Base-by-base conservation (phyloP, 2,113 vertebrate species). In the Saimiri boliviensis region DNA sequence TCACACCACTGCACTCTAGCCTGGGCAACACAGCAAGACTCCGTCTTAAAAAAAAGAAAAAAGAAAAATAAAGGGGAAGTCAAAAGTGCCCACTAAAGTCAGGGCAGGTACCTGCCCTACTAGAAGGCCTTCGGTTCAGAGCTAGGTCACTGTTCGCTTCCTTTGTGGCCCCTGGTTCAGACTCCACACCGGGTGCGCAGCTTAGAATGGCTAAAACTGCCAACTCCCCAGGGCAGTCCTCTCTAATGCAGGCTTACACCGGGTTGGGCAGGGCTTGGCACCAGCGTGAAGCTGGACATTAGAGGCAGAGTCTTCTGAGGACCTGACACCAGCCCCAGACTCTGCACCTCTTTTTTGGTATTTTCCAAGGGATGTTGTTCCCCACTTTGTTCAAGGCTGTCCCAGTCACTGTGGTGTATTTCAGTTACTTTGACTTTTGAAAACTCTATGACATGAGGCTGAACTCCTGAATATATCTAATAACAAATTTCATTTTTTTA, bases 241-340 rank as follows among this genome's bases (percentile, higher is more conserved):
- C 25, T 47, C 56, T 14, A 20, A 58, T 6, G 16, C 4, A 54
- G 35, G 5, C 42, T 60, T 4, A 27, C 32, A 17, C 52, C 32
- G 27, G 23, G 3, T 4, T 42, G 49, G 6, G 32, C 0, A 8
- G 14, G 16, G 3, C 16, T 42, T 25, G 12, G 32, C 16, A 32
- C 66, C n/a, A 1, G 2, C 45, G 19, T 56, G 23, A 32, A n/a
- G 23, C 19, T 87, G 70, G 35, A 58, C 17, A 40, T n/a, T 25
- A 37, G 42, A 13, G 32, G 30, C 11, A 76, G 30, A 25, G 25
- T n/a, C n/a, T 16, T 3, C 0, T 7, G 35, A 49, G 35, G 16
- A 68, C 6, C n/a, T 35, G 17, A 9, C 20, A 60, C 58, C 37
- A 71, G 37, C 13, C 32, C 13, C 35, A 68, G 19, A 47, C 10